These are phyloP conservation scores for Astur gentilis DNA, from an alignment of 2,113 vertebrate genomes.

Conservation along the genomic window DNA sequence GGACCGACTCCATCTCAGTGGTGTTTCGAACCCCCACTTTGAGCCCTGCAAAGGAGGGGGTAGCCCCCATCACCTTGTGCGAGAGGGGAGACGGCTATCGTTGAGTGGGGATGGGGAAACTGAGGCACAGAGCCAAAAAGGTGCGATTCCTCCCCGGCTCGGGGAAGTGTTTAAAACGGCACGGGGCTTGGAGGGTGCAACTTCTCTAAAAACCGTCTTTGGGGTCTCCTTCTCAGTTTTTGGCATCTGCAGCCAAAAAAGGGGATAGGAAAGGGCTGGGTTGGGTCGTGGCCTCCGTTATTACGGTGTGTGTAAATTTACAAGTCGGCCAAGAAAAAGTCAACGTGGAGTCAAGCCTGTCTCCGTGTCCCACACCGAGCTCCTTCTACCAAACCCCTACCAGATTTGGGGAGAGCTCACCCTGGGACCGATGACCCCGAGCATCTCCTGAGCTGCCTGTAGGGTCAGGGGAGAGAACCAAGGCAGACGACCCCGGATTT, in stretches of 20 bases:
- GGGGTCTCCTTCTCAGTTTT: not conserved
- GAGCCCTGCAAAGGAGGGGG: not conserved
- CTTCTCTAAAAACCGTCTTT: not conserved
- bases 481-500: fast-evolving
- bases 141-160: fast-evolving
- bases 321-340: not conserved
- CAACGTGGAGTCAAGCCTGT: fast-evolving
- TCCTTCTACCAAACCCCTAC: not conserved
- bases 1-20: fast-evolving
- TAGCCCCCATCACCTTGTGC: too few relatives aligned
- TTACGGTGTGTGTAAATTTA: not conserved
- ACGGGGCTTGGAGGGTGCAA: fast-evolving
- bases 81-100: not conserved
- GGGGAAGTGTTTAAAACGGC: fast-evolving
- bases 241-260: not conserved
- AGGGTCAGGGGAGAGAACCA: not conserved
- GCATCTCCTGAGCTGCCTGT: not conserved
- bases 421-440: fast-evolving
- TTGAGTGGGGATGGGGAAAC: not conserved
- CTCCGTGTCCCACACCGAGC: fast-evolving
- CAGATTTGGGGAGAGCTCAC: not conserved
- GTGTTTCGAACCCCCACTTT: fast-evolving
- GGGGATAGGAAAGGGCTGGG: not conserved
- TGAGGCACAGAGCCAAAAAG: not conserved
- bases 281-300: not conserved